Base-by-base conservation (phyloP, 1,140 invertebrate genomes). In the Papilio polytes region DNA sequence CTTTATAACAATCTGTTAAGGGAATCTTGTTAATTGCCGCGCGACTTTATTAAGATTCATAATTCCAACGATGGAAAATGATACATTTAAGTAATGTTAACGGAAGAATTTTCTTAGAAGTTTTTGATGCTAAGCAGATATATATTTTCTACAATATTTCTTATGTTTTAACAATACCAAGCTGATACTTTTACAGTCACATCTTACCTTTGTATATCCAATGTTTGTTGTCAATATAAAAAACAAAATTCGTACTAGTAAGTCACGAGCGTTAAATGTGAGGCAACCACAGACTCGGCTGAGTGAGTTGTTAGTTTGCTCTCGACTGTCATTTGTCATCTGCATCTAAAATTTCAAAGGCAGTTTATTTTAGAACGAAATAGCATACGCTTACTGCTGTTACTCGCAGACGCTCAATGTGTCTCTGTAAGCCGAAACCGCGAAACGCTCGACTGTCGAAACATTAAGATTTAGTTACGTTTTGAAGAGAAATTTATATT, bases 1-100 rank as follows among this genome's bases (percentile, higher is more conserved):
- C 41, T 83, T 81, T 84, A 41, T 80, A 76, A 82, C 81, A 82
- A 84, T 82, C 80, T 84, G 81, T 82, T 80, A 78, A 80, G 13
- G 31, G 48, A 80, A 80, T 80, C 70, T 78, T 79, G 20, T 44
- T 48, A 74, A 81, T 78, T 82, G 70, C 77, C 41, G 7, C 36
- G 18, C 18, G 22, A 76, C 83, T 77, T 20, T 63, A 80, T 83
- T 81, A 80, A 76, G 78, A 81, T 81, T 80, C 80, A 81, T 83
- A 51, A 76, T 31, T 51, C 10, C 3, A 51, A 51, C 12, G 9
- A 22, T 8, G 46, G 10, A 20, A 51, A 76, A 51, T 51, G 74
- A n/a, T 51, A 26, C 22, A 74, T 48, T 76, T 76, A 22, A 26
- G 46, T 46, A 18, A 48, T 22, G n/a, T 51, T 48, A 53, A 53